Base-by-base conservation (phyloP, 1,140 invertebrate genomes). In the Drosophila kurseongensis region DNA sequence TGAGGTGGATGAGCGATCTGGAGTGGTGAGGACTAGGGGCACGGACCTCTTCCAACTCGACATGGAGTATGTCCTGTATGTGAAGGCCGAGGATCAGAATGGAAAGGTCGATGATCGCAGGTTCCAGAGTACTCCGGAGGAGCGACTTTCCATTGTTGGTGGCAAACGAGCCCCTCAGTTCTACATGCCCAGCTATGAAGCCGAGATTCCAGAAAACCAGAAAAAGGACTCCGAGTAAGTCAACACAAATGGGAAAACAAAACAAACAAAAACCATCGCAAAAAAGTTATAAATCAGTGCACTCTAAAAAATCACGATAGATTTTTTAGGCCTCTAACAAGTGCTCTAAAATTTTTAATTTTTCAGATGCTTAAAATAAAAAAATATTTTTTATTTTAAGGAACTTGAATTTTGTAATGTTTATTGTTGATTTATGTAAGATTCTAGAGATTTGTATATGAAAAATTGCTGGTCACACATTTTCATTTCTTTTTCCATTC, bases 151-250 rank as follows among this genome's bases (percentile, higher is more conserved):
- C 16, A 98, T 98, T 90, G 97, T 98, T 16, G 98, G 97, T 18
- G 98, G 97, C 47, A 98, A 98, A 92, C 94, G 97, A 14, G 97
- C 97, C 1, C 98, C 98, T 0, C 98, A 98, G 92, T 98, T 98
- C 93, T 98, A 98, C 89, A 96, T 98, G 94, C 96, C 96, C 4
- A 96, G 96, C 78, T 98, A 98, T 91, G 97, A 98, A 90, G 97
- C 97, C 0, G 97, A 98, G 93, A 98, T 98, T 84, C 97, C 97
- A 1, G 98, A 98, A 93, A 98, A 98, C 92, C 97, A 98, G 93
- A 97, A 97, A 92, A 98, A 98, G 93, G 97, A 98, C 92, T 98
- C 97, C 23, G 97, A 98, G 97, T 98, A 94, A 95, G 96, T 95
- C 6, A 0, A 36, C 27, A 35, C 1, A 6, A 36, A 29, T 8